Evolutionary conservation across 2,797 vertebrate genomes (phyloP).

Genomic region (Ispidina picta): DNA sequence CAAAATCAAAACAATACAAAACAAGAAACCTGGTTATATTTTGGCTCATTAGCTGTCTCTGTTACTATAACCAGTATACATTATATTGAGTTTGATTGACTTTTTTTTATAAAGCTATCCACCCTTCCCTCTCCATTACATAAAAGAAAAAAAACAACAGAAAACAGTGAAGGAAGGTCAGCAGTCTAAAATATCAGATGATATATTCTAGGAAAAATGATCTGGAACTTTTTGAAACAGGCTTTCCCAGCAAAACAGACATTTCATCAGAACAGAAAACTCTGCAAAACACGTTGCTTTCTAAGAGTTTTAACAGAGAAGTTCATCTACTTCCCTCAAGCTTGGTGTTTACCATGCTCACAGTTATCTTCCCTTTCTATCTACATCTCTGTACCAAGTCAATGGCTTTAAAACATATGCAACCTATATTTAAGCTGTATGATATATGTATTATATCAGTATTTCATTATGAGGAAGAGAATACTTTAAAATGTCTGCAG

Average conservation of each 20-base stretch:
- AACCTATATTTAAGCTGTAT: not conserved
- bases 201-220: not conserved
- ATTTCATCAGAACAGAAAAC: not conserved
- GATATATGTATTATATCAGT: not conserved
- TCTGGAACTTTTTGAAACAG: not conserved
- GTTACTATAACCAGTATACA: not conserved
- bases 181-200: not conserved
- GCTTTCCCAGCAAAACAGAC: not conserved
- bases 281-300: not conserved
- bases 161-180: not conserved
- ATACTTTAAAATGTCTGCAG: not conserved
- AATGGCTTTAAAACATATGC: not conserved
- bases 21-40: not conserved
- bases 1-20: not conserved
- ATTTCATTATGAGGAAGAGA: not conserved
- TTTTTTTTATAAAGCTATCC: not conserved
- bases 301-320: not conserved
- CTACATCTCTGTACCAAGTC: fast-evolving
- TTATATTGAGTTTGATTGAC: not conserved
- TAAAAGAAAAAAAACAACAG: not conserved
- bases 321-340: not conserved
- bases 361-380: not conserved
- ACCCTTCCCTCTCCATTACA: not conserved
- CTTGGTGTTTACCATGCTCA: not conserved
- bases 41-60: not conserved